A percentile compares a stretch with the other conserved stretches of the same genome.
Evolutionary conservation across 2,113 vertebrate genomes (phyloP).

Genomic region (Lasiurus cinereus): DNA sequence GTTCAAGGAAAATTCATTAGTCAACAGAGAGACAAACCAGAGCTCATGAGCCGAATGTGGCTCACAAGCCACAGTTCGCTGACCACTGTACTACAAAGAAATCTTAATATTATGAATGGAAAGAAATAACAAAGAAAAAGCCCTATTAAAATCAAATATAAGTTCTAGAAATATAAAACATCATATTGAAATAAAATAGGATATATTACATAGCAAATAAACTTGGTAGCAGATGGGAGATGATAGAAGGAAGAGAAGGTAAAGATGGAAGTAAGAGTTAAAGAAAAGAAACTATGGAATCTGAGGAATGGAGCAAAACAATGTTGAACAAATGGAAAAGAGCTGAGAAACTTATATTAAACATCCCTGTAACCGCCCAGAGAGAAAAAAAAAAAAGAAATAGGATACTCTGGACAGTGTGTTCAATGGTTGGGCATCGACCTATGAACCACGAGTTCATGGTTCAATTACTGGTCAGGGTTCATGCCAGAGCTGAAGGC

Average conservation of each 20-base stretch:
- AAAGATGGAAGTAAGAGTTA: not conserved
- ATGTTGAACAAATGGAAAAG: not conserved
- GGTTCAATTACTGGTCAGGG: too few species aligned
- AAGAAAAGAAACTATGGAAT: not conserved
- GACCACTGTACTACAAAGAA: not conserved
- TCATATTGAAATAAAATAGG: not conserved
- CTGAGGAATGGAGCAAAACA: not conserved
- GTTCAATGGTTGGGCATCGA: too few species aligned
- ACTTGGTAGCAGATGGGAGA: not conserved
- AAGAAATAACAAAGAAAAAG: not conserved
- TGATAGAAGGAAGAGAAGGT: not conserved
- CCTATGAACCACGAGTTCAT: too few species aligned
- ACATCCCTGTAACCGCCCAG: not conserved
- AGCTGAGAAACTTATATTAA: not conserved
- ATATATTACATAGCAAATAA: not conserved
- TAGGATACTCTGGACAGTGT: too few species aligned
- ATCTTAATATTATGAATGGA: not conserved
- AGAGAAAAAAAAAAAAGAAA: not conserved
- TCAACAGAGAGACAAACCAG: too few species aligned
- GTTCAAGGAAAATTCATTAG: not conserved
- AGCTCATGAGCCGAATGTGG: too few species aligned
- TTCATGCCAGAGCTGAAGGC: too few species aligned
- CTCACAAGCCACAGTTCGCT: too few species aligned
- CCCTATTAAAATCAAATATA: not conserved
- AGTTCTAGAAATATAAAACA: not conserved